A percentile compares a stretch with the other conserved stretches of the same genome.
Evolutionary conservation across 2,888 invertebrate genomes (phyloP).

Genomic region (Itoplectis maculator): DNA sequence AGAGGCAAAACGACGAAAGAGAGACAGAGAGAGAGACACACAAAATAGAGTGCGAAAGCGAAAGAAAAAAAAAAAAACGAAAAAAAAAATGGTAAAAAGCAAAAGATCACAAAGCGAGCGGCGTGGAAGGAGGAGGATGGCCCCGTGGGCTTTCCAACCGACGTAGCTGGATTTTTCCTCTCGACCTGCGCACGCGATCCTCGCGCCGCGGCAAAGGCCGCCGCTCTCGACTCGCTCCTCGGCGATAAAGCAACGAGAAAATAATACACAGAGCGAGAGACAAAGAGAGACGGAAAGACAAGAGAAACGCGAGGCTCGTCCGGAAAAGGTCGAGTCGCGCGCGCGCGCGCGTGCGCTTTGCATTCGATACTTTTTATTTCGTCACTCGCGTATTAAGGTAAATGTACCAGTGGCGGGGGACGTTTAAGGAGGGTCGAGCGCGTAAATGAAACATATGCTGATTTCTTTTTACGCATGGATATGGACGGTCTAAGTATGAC

Average conservation of each 20-base stretch:
- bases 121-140: slow-evolving; percentile 44
- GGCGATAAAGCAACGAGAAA: slow-evolving; percentile 56
- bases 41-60: slow-evolving; percentile 60
- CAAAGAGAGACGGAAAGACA: not conserved
- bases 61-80: slow-evolving; percentile 4
- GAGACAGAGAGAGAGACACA: not conserved
- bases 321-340: slow-evolving; percentile 49
- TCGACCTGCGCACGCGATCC: slow-evolving; percentile 53
- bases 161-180: slow-evolving; percentile 53
- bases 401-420: too few species aligned
- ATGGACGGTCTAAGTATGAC: too few species aligned
- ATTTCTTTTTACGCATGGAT: too few species aligned
- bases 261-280: slow-evolving; percentile 12
- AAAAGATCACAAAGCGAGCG: slow-evolving; percentile 52
- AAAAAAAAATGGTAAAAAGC: not conserved
- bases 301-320: slow-evolving; percentile 7
- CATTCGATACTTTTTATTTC: slow-evolving; percentile 29
- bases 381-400: slow-evolving; percentile 4
- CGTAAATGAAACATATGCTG: too few species aligned
- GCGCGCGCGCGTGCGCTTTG: not conserved
- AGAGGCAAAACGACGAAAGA: too few species aligned
- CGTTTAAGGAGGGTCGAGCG: too few species aligned
- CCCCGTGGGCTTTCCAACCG: slow-evolving; percentile 61
- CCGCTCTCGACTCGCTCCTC: slow-evolving; percentile 48
- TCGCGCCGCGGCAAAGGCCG: slow-evolving; percentile 30